Percentiles rank a stretch among this genome's conserved stretches.
These are phyloP conservation scores for Eumeta japonica DNA, from an alignment of 1,140 invertebrate genomes.

Conservation along the genomic window DNA sequence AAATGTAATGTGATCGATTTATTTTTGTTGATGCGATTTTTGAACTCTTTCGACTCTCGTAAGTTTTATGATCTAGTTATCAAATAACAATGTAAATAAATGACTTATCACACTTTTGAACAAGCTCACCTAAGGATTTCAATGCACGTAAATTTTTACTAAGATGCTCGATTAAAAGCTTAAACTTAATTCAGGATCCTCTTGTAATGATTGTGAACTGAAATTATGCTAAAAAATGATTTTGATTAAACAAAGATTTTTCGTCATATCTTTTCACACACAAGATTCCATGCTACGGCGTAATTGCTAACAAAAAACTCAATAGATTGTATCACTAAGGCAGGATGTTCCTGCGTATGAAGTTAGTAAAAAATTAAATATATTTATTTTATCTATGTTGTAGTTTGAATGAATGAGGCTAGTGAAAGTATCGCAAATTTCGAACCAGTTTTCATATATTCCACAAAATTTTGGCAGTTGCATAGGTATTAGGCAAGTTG, in stretches of 20 bases:
- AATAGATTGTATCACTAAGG: constrained; percentile 7
- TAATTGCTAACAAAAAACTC: constrained; percentile 9
- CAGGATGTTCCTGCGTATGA: constrained; percentile 7
- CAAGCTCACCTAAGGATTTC: constrained; percentile 10
- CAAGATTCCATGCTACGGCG: constrained; percentile 7
- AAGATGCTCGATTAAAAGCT: constrained; percentile 15
- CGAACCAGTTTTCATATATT: no score
- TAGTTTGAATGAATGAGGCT: no score
- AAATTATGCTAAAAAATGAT: constrained; percentile 20
- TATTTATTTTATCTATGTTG: no score
- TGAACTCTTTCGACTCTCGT: constrained; percentile 16
- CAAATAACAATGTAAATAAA: constrained; percentile 12
- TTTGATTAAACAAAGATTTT: constrained; percentile 20
- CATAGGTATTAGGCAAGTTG: no score
- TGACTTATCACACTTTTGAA: constrained; percentile 11
- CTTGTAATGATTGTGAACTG: constrained; percentile 13
- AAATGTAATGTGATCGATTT: constrained; percentile 6
- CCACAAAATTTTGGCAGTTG: no score
- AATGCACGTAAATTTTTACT: constrained; percentile 19
- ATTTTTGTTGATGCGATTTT: constrained; percentile 5
- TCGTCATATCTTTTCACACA: constrained; percentile 24
- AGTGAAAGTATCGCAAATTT: no score
- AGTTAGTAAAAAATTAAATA: constrained; percentile 5
- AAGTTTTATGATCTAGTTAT: constrained; percentile 15
- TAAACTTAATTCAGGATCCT: constrained; percentile 12